phyloP scores from a whole-genome alignment of 2,113 vertebrate genomes.

The Empidonax traillii region DNA sequence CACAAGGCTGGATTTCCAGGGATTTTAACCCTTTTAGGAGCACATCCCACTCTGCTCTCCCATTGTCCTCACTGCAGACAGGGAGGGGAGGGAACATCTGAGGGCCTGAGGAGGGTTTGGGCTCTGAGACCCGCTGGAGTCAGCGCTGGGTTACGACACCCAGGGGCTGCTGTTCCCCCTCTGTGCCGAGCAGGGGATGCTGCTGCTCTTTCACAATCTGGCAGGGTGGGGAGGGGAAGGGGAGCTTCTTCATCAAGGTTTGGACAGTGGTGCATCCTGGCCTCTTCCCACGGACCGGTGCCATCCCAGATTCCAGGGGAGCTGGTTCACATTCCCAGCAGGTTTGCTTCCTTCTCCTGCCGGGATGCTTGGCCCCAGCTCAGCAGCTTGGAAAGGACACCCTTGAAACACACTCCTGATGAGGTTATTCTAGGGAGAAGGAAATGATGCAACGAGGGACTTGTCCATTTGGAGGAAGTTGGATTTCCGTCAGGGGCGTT shows the following conservation, averaged over 20 bases:
- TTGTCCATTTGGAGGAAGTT: constrained; percentile 63
- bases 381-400: background rate
- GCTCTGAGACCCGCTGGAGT: background rate
- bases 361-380: constrained; percentile 36
- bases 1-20: background rate
- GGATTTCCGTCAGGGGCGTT: constrained; percentile 46
- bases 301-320: background rate
- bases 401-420: background rate
- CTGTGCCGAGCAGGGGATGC: background rate
- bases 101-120: background rate
- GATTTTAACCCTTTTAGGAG: background rate
- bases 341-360: constrained; percentile 3
- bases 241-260: constrained; percentile 22
- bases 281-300: background rate
- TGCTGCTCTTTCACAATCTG: constrained; percentile 43
- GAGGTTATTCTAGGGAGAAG: constrained; percentile 60
- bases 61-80: background rate
- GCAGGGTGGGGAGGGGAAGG: constrained; percentile 19
- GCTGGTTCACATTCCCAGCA: background rate
- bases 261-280: constrained; percentile 25
- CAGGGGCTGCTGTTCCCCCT: constrained; percentile 1
- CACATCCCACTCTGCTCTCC: background rate
- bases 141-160: constrained; percentile 17
- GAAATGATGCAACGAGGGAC: constrained; percentile 68
- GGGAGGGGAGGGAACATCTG: background rate